Conservation (phyloP, 2,888 invertebrate genomes). For the Cataglyphis livida region DNA sequence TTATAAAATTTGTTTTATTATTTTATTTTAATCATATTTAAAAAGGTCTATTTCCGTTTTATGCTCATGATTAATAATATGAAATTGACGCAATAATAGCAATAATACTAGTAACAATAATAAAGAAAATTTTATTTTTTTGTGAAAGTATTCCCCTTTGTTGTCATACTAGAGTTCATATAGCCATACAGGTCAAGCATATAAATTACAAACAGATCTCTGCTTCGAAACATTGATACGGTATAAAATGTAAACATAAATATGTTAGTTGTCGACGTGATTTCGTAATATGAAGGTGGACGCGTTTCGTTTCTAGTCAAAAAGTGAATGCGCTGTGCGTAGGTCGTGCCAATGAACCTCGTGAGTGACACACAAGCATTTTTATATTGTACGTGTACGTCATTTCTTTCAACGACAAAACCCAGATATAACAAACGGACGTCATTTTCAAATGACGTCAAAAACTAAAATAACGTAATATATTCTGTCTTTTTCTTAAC, state of each 20-base stretch:
- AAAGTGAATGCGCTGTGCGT: neutral
- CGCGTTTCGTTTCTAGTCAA: neutral
- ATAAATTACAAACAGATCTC: neutral
- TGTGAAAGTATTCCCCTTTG: neutral
- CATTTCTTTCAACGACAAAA: neutral
- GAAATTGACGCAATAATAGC: neutral
- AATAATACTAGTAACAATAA: neutral
- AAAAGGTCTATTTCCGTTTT: neutral
- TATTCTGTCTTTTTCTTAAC: neutral
- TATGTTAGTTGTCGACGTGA: constrained; percentile 7
- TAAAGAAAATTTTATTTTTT: neutral
- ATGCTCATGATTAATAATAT: neutral
- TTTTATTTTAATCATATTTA: neutral
- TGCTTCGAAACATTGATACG: neutral
- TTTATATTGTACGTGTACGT: neutral
- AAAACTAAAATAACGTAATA: neutral
- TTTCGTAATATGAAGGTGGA: neutral
- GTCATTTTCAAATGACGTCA: too few species aligned
- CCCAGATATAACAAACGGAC: too few species aligned
- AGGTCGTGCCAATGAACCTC: neutral
- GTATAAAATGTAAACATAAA: constrained; percentile 32
- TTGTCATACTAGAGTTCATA: neutral
- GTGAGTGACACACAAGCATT: constrained; percentile 12
- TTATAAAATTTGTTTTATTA: neutral
- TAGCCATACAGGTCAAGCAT: neutral